A percentile compares a stretch with the other conserved stretches of the same genome.
These are phyloP conservation scores for Cephalotes varians DNA, from an alignment of 2,888 invertebrate genomes.

Conservation along the genomic window DNA sequence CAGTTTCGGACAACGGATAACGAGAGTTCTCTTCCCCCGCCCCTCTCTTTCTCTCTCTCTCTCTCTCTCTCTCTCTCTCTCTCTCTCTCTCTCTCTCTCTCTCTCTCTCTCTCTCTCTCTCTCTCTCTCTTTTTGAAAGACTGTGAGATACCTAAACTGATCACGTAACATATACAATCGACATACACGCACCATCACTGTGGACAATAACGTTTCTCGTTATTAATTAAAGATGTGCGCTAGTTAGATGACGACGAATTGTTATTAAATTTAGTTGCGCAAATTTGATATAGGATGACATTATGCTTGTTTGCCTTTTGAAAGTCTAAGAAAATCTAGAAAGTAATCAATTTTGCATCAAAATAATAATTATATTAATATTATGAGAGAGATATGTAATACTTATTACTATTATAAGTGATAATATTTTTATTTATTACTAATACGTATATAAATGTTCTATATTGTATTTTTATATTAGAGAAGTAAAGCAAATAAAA, in stretches of 20 bases:
- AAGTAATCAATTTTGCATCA: neutral
- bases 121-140: constrained; percentile 3
- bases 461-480: neutral
- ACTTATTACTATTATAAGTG: neutral
- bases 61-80: neutral
- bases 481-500: neutral
- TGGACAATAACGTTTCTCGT: neutral
- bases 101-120: neutral
- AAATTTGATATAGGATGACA: neutral
- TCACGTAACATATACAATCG: constrained; percentile 8
- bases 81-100: neutral
- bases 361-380: neutral
- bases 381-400: neutral
- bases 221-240: constrained; percentile 17
- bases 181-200: neutral
- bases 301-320: neutral
- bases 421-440: neutral
- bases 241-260: constrained; percentile 4
- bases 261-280: neutral
- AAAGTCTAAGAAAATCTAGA: too few species aligned
- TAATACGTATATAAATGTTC: neutral
- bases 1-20: constrained; percentile 65
- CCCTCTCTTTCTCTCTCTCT: neutral
- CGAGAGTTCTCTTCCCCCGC: constrained; percentile 49
- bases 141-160: constrained; percentile 5